Percentiles rank a stretch among this genome's conserved stretches.
Evolutionary conservation across 2,113 vertebrate species (phyloP).

Genomic region (Telmatochromis sp.): DNA sequence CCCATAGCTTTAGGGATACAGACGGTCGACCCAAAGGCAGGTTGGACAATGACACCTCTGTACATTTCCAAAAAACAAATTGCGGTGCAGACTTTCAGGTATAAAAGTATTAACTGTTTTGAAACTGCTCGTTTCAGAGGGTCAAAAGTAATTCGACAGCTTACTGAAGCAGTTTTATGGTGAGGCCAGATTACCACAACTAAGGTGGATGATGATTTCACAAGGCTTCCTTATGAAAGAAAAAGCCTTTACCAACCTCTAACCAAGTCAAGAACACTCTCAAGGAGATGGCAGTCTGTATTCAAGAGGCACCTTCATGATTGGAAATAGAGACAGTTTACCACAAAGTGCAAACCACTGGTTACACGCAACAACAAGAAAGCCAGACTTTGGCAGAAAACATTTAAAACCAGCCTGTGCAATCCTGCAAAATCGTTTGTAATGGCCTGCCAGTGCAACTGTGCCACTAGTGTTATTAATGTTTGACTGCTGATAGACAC

Average conservation of each 20-base stretch:
- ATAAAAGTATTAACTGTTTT: neutral
- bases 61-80: neutral
- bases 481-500: neutral
- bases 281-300: neutral
- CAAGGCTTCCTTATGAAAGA: neutral
- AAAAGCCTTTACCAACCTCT: neutral
- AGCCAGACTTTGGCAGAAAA: neutral
- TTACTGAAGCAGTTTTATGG: neutral
- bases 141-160: neutral
- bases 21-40: neutral
- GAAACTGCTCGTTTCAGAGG: neutral
- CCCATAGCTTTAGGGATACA: neutral
- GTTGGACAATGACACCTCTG: neutral
- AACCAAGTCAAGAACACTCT: neutral
- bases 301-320: neutral
- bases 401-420: neutral
- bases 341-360: neutral
- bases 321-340: neutral
- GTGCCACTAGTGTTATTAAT: neutral
- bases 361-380: neutral
- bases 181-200: neutral
- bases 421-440: neutral
- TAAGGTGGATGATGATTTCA: neutral
- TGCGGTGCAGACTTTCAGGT: neutral
- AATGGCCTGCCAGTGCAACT: neutral